These are phyloP conservation scores for Coregonus ussuriensis DNA, from an alignment of 2,797 vertebrate genomes.

Conservation along the genomic window DNA sequence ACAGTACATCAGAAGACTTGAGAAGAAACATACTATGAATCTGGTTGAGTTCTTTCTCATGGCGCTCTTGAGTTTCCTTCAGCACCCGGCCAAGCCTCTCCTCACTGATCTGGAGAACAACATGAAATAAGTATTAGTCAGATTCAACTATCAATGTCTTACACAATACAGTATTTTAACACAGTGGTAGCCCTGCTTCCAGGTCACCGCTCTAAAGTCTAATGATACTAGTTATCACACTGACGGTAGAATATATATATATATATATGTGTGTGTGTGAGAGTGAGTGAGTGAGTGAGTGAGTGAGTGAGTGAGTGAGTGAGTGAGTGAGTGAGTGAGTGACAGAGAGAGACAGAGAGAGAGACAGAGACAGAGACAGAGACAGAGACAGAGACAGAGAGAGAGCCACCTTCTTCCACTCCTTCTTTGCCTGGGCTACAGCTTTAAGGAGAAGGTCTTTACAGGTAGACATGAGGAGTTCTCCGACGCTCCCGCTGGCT, in stretches of 20 bases:
- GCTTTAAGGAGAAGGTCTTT: conserved; percentile 67
- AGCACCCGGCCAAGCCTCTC: conserved; percentile 62
- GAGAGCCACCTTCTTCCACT: conserved; percentile 86
- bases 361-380: too few species aligned
- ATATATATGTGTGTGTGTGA: too few species aligned
- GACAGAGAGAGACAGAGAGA: too few species aligned
- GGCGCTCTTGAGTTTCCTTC: conserved; percentile 69
- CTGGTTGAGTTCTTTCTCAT: conserved; percentile 65
- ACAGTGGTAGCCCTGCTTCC: neutral
- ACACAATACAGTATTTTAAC: neutral
- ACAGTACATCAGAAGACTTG: neutral
- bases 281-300: too few species aligned
- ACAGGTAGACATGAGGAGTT: conserved; percentile 75
- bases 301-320: too few species aligned
- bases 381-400: conserved; percentile 6
- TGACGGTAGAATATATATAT: too few species aligned
- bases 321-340: too few species aligned
- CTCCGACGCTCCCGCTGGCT: conserved; percentile 55
- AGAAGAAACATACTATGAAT: conserved; percentile 58
- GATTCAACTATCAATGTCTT: neutral
- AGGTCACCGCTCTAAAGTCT: neutral
- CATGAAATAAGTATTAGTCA: neutral
- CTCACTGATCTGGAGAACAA: conserved; percentile 64
- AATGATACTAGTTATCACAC: too few species aligned
- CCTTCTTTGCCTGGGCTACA: conserved; percentile 69